Base-by-base conservation (phyloP, 2,888 invertebrate species). In the Aphodius granarius region DNA sequence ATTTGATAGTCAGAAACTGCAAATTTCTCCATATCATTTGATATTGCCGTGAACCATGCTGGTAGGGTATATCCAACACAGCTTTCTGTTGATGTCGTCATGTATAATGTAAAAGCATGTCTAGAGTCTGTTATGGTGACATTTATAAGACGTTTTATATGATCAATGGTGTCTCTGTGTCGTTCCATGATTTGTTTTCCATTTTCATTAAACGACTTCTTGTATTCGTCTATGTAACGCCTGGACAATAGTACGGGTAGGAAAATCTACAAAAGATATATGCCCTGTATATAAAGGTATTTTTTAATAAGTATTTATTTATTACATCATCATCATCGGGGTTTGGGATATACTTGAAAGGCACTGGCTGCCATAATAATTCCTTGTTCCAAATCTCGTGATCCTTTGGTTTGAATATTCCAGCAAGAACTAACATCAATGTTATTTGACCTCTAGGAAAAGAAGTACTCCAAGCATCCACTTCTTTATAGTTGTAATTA, bases 371-470 rank as follows among this genome's bases (percentile, higher is more conserved):
- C 95, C 95, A 95, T 77, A 88, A 86, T 76, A 93, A 84, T 0
- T 78, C 77, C 4, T 85, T 80, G 80, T 90, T 90, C 91, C 92
- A 92, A 77, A 89, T 86, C 83, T 90, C 88, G 20, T 88, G 83
- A 5, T 88, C 88, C 64, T 78, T 78, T 0, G 93, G 92, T 66
- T 91, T 91, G 86, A 91, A 94, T 73, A 95, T 84, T 13, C 92
- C 93, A 17, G 94, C 92, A 77, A 94, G 85, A 72, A 92, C 90
- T 22, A 91, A 87, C 81, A 91, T 88, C 65, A 93, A 90, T 62
- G 93, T 92, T 91, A 93, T 93, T 83, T 93, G 89, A 0, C 94
- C 92, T 74, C 95, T 88, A 82, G 93, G 90, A 63, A 92, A 91
- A 77, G 92, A 92, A 0, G 94, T 93, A 74, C 91, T 91, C 82